A percentile compares a stretch with the other conserved stretches of the same genome.
These are phyloP conservation scores for Globodera rostochiensis DNA, from an alignment of 1,140 invertebrate species.

Conservation along the genomic window DNA sequence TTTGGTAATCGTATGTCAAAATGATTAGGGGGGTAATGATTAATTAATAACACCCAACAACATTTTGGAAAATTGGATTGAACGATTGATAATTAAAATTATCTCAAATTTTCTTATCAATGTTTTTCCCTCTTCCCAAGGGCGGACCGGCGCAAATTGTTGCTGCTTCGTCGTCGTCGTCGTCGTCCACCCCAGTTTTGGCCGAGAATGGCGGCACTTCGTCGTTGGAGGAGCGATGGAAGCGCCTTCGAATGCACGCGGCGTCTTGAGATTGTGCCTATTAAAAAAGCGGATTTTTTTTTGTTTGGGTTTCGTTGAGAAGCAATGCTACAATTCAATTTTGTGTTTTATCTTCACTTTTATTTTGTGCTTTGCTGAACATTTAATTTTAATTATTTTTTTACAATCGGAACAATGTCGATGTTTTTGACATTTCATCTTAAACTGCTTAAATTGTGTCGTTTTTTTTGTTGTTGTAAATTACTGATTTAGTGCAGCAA, in stretches of 20 bases:
- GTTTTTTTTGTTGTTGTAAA: slow-evolving; percentile 16
- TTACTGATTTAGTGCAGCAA: background rate
- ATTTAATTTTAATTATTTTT: background rate
- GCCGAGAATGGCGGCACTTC: slow-evolving; percentile 3
- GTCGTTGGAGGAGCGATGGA: slow-evolving; percentile 35
- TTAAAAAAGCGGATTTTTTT: background rate
- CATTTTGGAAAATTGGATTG: too few species aligned
- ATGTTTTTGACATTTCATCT: background rate
- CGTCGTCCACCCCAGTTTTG: slow-evolving; percentile 12
- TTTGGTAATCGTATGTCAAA: too few species aligned
- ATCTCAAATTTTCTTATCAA: background rate
- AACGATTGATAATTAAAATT: too few species aligned
- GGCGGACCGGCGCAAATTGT: background rate
- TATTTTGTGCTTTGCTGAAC: background rate
- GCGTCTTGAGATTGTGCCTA: background rate
- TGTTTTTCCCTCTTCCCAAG: background rate
- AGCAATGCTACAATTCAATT: background rate
- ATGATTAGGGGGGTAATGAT: too few species aligned
- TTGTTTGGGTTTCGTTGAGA: background rate
- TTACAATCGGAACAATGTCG: background rate
- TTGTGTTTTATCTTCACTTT: background rate
- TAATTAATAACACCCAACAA: too few species aligned
- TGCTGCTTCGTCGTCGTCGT: background rate
- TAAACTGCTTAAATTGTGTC: slow-evolving; percentile 3
- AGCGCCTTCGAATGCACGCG: slow-evolving; percentile 39